Conservation (phyloP, 2,888 invertebrate genomes). For the Drosophila niveifrons region DNA sequence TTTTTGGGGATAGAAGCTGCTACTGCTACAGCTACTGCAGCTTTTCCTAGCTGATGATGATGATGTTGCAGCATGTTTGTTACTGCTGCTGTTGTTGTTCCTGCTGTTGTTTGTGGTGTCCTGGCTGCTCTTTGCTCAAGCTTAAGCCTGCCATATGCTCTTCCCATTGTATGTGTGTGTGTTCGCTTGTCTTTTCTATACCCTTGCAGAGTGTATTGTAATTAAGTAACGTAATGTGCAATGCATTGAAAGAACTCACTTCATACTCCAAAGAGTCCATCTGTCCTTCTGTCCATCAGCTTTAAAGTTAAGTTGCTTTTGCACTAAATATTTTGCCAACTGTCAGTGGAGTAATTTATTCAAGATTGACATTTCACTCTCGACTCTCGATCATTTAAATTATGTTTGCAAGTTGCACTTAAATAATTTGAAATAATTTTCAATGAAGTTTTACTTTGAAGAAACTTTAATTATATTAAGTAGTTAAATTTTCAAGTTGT, state of each 20-base stretch:
- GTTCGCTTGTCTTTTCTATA: background rate
- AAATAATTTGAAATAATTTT: too few species aligned
- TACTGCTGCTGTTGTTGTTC: conserved; percentile 21
- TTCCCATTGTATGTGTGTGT: background rate
- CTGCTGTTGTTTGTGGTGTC: conserved; percentile 39
- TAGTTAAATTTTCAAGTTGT: too few species aligned
- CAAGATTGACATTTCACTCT: too few species aligned
- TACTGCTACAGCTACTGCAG: conserved; percentile 38
- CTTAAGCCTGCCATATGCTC: conserved; percentile 30
- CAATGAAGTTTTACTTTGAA: too few species aligned
- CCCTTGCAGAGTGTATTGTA: conserved; percentile 4
- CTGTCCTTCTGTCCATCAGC: background rate
- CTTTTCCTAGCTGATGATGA: conserved; percentile 30
- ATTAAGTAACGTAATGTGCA: conserved; percentile 2
- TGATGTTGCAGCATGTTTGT: conserved; percentile 17
- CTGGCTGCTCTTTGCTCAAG: conserved; percentile 41
- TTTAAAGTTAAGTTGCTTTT: too few species aligned
- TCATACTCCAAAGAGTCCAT: background rate
- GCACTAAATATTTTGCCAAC: background rate
- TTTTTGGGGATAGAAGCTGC: conserved; percentile 46
- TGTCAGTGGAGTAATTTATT: too few species aligned
- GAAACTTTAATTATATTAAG: too few species aligned
- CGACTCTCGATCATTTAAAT: too few species aligned
- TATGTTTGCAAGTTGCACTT: too few species aligned
- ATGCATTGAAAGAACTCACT: background rate